Percentiles rank a stretch among this genome's conserved stretches.
These are phyloP conservation scores for Spodoptera frugiperda DNA, from an alignment of 1,140 invertebrate genomes.

Conservation along the genomic window DNA sequence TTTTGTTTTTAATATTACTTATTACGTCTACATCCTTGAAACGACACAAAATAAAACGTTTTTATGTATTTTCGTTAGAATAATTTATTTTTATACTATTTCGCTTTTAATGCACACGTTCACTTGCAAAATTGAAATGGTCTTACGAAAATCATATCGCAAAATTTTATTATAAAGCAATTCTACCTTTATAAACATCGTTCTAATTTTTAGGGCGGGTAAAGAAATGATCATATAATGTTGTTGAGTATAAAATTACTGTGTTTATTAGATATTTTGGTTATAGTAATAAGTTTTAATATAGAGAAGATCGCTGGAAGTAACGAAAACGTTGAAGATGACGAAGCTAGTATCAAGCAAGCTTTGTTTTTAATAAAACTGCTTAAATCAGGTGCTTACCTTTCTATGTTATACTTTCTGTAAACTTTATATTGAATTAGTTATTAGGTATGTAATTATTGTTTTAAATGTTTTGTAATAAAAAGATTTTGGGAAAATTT, in stretches of 20 bases:
- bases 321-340: slow-evolving; percentile 23
- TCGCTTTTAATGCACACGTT: neutral
- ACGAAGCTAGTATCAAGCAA: slow-evolving; percentile 35
- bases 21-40: neutral
- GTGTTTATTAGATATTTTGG: neutral
- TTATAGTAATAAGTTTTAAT: slow-evolving; percentile 1
- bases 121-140: slow-evolving; percentile 7
- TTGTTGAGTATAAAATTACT: neutral
- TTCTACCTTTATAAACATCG: too few species aligned
- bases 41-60: slow-evolving; percentile 1
- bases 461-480: neutral
- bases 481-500: neutral
- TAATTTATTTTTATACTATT: slow-evolving; percentile 15
- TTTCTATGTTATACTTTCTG: neutral
- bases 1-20: too few species aligned
- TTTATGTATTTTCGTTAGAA: slow-evolving; percentile 11
- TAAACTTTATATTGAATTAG: too few species aligned
- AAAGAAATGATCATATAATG: neutral
- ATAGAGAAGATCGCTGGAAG: neutral
- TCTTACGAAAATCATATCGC: neutral
- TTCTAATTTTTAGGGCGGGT: neutral
- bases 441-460: neutral
- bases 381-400: slow-evolving; percentile 43
- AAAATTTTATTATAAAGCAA: slow-evolving; percentile 24
- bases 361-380: slow-evolving; percentile 43